phyloP scores from a whole-genome alignment of 2,888 invertebrate genomes.

The Cabera pusaria region DNA sequence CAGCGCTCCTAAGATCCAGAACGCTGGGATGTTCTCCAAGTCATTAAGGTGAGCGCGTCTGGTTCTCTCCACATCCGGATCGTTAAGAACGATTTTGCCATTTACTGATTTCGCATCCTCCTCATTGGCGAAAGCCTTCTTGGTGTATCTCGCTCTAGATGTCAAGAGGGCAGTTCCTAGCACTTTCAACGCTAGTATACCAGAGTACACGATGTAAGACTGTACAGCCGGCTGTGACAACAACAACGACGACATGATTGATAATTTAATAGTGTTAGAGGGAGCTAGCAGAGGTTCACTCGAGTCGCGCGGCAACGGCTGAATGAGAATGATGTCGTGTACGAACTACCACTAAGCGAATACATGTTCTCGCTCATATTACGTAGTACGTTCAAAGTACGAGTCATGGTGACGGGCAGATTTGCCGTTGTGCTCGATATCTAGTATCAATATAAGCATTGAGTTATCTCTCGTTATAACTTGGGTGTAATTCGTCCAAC shows the following conservation, averaged over 20 bases:
- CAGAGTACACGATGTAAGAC: slow-evolving; percentile 59
- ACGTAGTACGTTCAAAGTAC: neutral
- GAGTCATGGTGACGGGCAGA: slow-evolving; percentile 15
- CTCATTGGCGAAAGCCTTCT: slow-evolving; percentile 56
- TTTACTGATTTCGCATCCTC: slow-evolving; percentile 52
- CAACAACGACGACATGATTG: slow-evolving; percentile 15
- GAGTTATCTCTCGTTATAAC: no score
- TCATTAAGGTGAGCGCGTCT: slow-evolving; percentile 87
- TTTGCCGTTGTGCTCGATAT: slow-evolving; percentile 6
- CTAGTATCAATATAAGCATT: no score
- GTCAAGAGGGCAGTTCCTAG: slow-evolving; percentile 49
- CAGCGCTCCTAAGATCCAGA: slow-evolving; percentile 83
- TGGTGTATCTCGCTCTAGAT: slow-evolving; percentile 41
- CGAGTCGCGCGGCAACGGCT: slow-evolving; percentile 72
- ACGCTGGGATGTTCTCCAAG: slow-evolving; percentile 87
- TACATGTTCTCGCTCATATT: neutral
- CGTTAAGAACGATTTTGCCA: slow-evolving; percentile 60
- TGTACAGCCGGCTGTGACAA: slow-evolving; percentile 40
- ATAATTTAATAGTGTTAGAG: no score
- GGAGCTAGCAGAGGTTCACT: slow-evolving; percentile 11
- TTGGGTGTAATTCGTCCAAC: no score
- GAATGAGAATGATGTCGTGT: slow-evolving; percentile 44
- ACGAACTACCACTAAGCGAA: slow-evolving; percentile 11
- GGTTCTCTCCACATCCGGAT: slow-evolving; percentile 57
- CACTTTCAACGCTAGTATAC: slow-evolving; percentile 60